Base-by-base conservation (phyloP, 37 sponge, comb jelly and placozoan genomes). In the Tethya wilhelma region DNA sequence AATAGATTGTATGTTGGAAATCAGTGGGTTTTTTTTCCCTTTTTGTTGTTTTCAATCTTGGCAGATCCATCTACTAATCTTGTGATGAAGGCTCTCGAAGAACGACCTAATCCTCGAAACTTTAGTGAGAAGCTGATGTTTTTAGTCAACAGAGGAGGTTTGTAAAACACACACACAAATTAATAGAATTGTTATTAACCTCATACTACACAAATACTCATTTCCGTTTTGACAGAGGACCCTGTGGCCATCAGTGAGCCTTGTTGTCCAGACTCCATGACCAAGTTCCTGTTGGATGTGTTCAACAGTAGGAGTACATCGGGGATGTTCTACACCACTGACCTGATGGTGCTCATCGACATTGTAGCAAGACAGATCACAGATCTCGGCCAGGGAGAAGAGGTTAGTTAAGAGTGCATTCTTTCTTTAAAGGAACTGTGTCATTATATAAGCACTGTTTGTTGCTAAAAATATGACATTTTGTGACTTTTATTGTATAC, bases 91-190 rank as follows among this genome's bases (percentile, higher is more conserved):
- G 88, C 78, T 4, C 76, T 94, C 25, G 71, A 56, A 71, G 59
- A 44, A 57, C 42, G 53, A 11, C 71, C 79, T 5, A 87, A 90
- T 44, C 78, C 79, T 0, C 80, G 81, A 26, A 56, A 36, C 30
- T 90, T 94, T 67, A 79, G 94, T 60, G 94, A 94, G 81, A 94
- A 94, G 67, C 77, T 94, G 59, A 86, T 94, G 85, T 69, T 87
- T 31, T 72, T 94, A 26, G 74, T 94, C 67, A 94, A 94, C 78
- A 82, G 94, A 77, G 94, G 74, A 80, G 92, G 92, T 91, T 26
- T 53, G 77, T 26, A 17, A n/a, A n/a, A n/a, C n/a, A n/a, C n/a
- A n/a, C n/a, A n/a, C n/a, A n/a, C n/a, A 70, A 26, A 49, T 49
- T 49, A 49, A 42, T 44, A 33, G 11, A 9, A 70, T 70, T 29